Evolutionary conservation across 2,888 invertebrate species (phyloP), one percentile per base, ranked within the genome.

Genomic region (Drosophila recens): DNA sequence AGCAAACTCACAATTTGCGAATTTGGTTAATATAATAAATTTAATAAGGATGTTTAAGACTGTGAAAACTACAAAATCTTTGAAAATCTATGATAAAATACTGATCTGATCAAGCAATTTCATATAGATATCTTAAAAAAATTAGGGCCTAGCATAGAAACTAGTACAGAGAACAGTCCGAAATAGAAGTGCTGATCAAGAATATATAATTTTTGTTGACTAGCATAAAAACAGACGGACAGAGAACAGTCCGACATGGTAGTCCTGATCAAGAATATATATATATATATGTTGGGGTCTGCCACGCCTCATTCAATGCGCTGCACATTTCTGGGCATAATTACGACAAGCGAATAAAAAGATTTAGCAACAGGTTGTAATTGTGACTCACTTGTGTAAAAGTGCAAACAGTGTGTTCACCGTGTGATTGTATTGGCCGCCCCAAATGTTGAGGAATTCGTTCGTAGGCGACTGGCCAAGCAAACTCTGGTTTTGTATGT

Each of bases 361-460:
- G 2, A 30, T 56, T 46, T 8, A 8, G 17, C 6, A 48, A 58
- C 15, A 42, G 34, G n/a, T 36, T 17, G 23, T 10, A 13, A 15
- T 45, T 30, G 2, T n/a, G 2, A 67, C 84, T 78, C 79, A 92
- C 92, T 89, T 89, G 20, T 91, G 76, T 15, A 98, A 92, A 2
- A 97, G 93, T 2, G 96, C 94, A 91, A 97, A 97, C 10, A 98
- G 93, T 91, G 97, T 97, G 38, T 95, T 93, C 1, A 97, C 95
- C 17, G 95, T 95, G 82, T 98, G 98, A 92, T 98, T 98, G 67
- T 95, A 94, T 81, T 96, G 95, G 0, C 96, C 96, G 1, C 97
- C 96, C 97, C 97, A 98, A 77, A 95, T 93, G 20, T 94, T 95
- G 17, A 98, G 93, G 34, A 98, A 93, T 79, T 96, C 95, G 72